These are phyloP conservation scores for Maccullochella peelii DNA, from an alignment of 2,113 vertebrate genomes.

Conservation along the genomic window DNA sequence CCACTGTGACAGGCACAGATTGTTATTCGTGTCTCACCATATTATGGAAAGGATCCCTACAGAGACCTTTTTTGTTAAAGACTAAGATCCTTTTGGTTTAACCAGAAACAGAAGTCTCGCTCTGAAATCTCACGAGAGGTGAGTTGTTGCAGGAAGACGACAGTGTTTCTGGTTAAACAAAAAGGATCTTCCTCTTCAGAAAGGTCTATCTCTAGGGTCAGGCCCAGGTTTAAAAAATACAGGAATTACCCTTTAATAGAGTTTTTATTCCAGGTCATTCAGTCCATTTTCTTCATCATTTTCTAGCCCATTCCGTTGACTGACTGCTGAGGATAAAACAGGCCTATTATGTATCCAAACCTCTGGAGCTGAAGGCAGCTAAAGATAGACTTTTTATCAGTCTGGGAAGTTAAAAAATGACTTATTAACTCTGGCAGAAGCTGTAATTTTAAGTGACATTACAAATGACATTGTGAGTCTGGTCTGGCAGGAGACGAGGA, in stretches of 20 bases:
- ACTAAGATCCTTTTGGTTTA: too few relatives aligned
- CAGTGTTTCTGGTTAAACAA: too few relatives aligned
- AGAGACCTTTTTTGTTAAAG: too few relatives aligned
- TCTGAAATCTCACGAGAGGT: too few relatives aligned
- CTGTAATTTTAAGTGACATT: slow-evolving; percentile 58
- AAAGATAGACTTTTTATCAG: slow-evolving; percentile 69
- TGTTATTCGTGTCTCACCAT: too few relatives aligned
- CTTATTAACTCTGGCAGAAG: slow-evolving; percentile 58
- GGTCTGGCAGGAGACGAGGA: slow-evolving; percentile 36
- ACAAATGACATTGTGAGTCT: slow-evolving; percentile 52
- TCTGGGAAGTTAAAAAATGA: slow-evolving; percentile 63
- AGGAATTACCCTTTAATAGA: background rate
- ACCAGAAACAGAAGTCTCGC: too few relatives aligned
- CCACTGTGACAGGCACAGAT: too few relatives aligned
- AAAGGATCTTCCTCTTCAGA: too few relatives aligned
- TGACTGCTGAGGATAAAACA: slow-evolving; percentile 40
- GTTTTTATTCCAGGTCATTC: slow-evolving; percentile 28
- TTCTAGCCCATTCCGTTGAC: slow-evolving; percentile 10
- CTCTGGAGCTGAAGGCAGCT: slow-evolving; percentile 52
- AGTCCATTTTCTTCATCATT: slow-evolving; percentile 15
- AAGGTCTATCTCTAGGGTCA: too few relatives aligned
- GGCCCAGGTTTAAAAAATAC: too few relatives aligned
- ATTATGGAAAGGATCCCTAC: too few relatives aligned
- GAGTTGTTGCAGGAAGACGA: too few relatives aligned
- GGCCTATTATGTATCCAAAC: slow-evolving; percentile 46